phyloP scores from a whole-genome alignment of 2,113 vertebrate genomes.

The Tympanuchus pallidicinctus region DNA sequence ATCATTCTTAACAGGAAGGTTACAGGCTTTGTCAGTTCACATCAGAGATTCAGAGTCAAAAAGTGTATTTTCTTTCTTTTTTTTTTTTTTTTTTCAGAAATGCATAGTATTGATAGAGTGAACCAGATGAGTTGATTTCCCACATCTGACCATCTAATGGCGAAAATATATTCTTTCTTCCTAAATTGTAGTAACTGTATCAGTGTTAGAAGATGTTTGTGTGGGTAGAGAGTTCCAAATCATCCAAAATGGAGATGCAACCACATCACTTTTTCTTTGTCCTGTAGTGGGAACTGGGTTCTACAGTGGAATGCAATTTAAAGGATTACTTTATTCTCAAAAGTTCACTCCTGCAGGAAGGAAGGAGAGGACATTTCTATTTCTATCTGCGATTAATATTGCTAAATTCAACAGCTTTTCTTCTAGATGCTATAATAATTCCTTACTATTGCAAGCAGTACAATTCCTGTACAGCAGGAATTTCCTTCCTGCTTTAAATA shows the following conservation, averaged over 20 bases:
- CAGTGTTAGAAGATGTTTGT: background rate
- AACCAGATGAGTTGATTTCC: background rate
- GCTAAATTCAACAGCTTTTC: background rate
- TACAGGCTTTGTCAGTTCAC: background rate
- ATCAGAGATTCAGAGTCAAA: background rate
- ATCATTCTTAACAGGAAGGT: background rate
- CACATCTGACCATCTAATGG: background rate
- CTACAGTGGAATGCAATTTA: background rate
- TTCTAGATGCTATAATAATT: background rate
- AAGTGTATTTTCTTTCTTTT: background rate
- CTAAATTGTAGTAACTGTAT: background rate
- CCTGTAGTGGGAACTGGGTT: rapidly evolving
- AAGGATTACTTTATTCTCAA: background rate
- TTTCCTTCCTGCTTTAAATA: too few species aligned
- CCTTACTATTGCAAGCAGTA: background rate
- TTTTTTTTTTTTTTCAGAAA: background rate
- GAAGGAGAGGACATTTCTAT: background rate
- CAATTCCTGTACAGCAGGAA: too few species aligned
- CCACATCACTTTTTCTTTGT: background rate
- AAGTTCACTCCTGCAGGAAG: background rate
- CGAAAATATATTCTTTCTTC: background rate
- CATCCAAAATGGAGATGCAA: background rate
- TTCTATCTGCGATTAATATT: background rate
- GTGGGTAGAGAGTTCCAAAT: background rate
- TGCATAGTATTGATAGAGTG: rapidly evolving